Percentiles rank a stretch among this genome's conserved stretches.
Conservation (phyloP, 2,797 vertebrate species). For the Falco naumanni region DNA sequence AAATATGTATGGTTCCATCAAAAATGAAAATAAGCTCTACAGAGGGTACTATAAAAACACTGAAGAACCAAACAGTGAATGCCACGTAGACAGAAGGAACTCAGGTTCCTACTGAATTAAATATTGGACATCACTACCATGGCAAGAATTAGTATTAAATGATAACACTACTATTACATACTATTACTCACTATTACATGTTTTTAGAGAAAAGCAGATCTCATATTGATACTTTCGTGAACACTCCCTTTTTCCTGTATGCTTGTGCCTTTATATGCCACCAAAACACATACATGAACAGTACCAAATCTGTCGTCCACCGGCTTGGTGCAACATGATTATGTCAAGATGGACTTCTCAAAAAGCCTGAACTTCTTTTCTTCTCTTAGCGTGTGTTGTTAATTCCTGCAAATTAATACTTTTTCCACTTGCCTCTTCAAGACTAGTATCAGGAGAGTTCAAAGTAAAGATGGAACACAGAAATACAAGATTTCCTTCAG, state of each 20-base stretch:
- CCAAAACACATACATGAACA: not conserved
- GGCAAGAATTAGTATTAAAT: not conserved
- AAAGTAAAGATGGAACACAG: not conserved
- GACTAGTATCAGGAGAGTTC: not conserved
- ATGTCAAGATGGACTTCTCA: slow-evolving; percentile 14
- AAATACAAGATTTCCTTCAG: not conserved
- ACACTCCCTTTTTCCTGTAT: not conserved
- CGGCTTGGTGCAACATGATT: not conserved
- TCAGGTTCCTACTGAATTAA: not conserved
- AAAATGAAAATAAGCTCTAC: not conserved
- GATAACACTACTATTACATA: not conserved
- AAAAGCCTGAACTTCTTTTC: not conserved
- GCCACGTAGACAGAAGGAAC: not conserved
- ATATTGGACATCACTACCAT: not conserved
- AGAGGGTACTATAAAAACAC: not conserved
- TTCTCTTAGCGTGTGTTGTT: not conserved
- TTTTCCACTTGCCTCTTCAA: not conserved
- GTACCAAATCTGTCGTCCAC: not conserved
- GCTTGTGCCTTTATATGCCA: not conserved
- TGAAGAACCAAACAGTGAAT: not conserved
- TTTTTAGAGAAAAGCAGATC: not conserved
- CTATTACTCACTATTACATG: not conserved
- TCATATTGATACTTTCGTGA: not conserved
- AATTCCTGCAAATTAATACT: not conserved
- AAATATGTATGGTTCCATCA: not conserved